Base-by-base conservation (phyloP, 2,888 invertebrate species). In the Tetrapedia diversipes region DNA sequence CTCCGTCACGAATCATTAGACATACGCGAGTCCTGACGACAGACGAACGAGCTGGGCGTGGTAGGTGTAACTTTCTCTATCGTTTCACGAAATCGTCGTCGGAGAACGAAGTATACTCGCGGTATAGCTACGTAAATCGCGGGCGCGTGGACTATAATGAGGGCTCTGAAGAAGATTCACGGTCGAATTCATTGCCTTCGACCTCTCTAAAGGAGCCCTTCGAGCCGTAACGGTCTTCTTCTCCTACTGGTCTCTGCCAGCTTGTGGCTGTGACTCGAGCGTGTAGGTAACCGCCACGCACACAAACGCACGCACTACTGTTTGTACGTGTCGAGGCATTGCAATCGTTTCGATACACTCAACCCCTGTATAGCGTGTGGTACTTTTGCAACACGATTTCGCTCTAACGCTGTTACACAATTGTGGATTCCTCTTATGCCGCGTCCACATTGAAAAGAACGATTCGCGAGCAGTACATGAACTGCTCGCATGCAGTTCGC, bases 171-270 rank as follows among this genome's bases (percentile, higher is more conserved):
- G 63, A 75, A 84, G 85, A 85, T 86, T 79, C 86, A 84, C 81
- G 84, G 78, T 81, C 80, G 82, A 82, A 83, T 80, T 77, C 79
- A 85, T 84, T 81, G 80, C 74, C 80, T 74, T 75, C 77, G 82
- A 86, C 56, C 68, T 74, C 49, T 73, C 64, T 76, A 82, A 80
- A 76, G 73, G 80, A 49, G 45, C 45, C 64, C 57, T 60, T 57
- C 34, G 41, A 43, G 32, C 65, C 49, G 63, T 77, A 81, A 81
- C 75, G 80, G 81, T 72, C 74, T 54, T 49, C 34, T 77, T n/a
- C 49, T 59, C 32, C 59, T 67, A 63, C 63, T 63, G 74, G 63
- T 49, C 29, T 39, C 22, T 19, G 41, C 19, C 43, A 56, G 45
- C 19, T 47, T 66, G 47, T 27, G n/a, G n/a, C n/a, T n/a, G n/a